phyloP scores from a whole-genome alignment of 1,140 invertebrate genomes.

The Plutomurus gul region DNA sequence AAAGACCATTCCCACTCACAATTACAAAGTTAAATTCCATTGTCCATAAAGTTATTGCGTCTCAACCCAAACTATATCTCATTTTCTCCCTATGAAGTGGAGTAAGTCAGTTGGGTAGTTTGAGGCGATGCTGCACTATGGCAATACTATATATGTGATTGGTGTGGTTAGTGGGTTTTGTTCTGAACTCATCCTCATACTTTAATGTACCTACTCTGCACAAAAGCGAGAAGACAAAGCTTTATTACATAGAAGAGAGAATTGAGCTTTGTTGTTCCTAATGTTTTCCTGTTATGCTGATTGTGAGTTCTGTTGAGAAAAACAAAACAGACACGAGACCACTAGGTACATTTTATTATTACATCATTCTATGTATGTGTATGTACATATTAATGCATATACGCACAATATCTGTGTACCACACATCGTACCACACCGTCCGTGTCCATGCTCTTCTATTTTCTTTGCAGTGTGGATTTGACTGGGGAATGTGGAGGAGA shows the following conservation, averaged over 20 bases:
- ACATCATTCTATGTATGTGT: too few relatives aligned
- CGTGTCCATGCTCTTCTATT: not conserved
- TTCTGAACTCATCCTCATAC: not conserved
- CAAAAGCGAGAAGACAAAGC: not conserved
- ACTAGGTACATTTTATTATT: too few relatives aligned
- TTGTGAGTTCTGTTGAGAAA: not conserved
- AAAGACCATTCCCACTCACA: conserved; percentile 17
- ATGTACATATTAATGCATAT: too few relatives aligned
- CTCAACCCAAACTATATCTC: conserved; percentile 5
- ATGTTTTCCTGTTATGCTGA: not conserved
- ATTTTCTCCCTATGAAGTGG: not conserved
- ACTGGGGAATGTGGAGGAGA: too few relatives aligned
- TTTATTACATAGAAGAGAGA: not conserved
- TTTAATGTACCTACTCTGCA: not conserved
- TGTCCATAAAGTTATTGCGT: conserved; percentile 18
- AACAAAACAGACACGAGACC: not conserved
- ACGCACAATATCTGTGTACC: too few relatives aligned
- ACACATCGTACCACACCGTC: too few relatives aligned
- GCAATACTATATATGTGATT: not conserved
- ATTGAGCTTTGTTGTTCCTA: conserved; percentile 19
- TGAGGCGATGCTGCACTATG: not conserved
- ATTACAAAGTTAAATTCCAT: conserved; percentile 25
- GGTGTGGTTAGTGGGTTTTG: not conserved
- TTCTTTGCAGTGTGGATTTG: too few relatives aligned
- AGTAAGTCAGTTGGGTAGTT: conserved; percentile 23